Evolutionary conservation across 2,113 vertebrate species (phyloP), one percentile per base, ranked within the genome.

Genomic region (Parotia lawesii): DNA sequence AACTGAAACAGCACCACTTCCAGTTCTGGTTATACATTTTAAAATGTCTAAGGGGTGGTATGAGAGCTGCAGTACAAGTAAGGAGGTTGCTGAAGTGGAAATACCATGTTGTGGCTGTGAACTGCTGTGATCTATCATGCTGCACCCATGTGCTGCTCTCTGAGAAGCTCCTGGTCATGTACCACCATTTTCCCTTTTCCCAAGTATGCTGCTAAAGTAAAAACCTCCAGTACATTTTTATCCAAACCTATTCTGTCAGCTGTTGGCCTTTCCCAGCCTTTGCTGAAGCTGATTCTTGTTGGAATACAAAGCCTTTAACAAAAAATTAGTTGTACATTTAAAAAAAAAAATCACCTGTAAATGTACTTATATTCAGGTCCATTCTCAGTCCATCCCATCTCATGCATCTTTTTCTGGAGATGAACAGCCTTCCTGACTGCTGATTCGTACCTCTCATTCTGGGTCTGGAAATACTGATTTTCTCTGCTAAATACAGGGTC

Each of bases 381-480:
- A 0, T 72, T 12, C 16, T 96, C 79, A 2, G 15, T 45, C 98
- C 98, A 98, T 91, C 97, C 97, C 91, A 97, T 91, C 60, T 94
- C 90, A 1, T 40, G 57, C n/a, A 97, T 96, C 70, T 95, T 95
- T 79, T 42, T 95, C 62, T 80, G 90, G 24, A 97, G 19, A 37
- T 97, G 84, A 71, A 97, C 80, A 42, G 44, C 90, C 51, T 75
- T 98, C 80, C 28, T 91, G 71, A 98, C 5, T 22, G 97, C 96
- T 6, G 53, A 92, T 95, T 98, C 97, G 0, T 97, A 98, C 45
- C 72, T 88, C 78, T 98, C 97, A 6, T 96, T 96, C 61, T 93
- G 96, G 35, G 58, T 98, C 95, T 97, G 95, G 96, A 98, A 98
- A 64, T 98, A 97, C 74, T 78, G 72, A 23, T 97, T 75, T 92